Base-by-base conservation (phyloP, 2,113 vertebrate genomes). In the Salvelinus sp. region DNA sequence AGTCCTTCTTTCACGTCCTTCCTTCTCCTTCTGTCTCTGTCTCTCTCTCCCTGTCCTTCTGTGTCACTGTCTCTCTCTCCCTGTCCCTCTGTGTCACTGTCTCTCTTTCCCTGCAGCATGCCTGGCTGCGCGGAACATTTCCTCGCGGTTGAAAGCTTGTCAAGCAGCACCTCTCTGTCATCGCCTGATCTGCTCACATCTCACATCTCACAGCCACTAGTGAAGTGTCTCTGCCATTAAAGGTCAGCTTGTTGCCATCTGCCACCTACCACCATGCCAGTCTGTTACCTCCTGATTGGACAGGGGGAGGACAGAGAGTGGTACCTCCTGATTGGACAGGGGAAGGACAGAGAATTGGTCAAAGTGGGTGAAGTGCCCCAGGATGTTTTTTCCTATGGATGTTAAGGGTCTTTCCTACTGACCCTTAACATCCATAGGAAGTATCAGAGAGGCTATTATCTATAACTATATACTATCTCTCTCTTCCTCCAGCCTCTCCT, bases 41-140 rank as follows among this genome's bases (percentile, higher is more conserved):
- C 6, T 33, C 48, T 25, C 69, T 23, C 47, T 25, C n/a, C 33
- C 70, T 57, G 9, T 38, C n/a, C 18, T 0, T 30, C 12, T 23
- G 7, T 18, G 1, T 54, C 18, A 20, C 7, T 57, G 28, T 58
- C 66, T 27, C 27, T 50, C 27, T 30, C 20, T 9, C 22, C 20
- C 25, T 62, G 27, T 63, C 27, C 2, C 9, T 65, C 18, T 18
- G 57, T 69, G 48, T 38, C 16, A 9, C 25, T 9, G 13, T 63
- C 23, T 58, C 33, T 22, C 28, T 76, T 66, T 63, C 5, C 33
- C n/a, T 70, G 22, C 13, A 70, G 79, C 14, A 64, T 69, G 64
- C 70, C 23, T 27, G 20, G 9, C 63, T 27, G 20, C 3, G 0
- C 9, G 22, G 10, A n/a, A 23, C 63, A 23, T 65, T 27, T 23